Base-by-base conservation (phyloP, 2,113 vertebrate species). In the Cygnus buccinator region DNA sequence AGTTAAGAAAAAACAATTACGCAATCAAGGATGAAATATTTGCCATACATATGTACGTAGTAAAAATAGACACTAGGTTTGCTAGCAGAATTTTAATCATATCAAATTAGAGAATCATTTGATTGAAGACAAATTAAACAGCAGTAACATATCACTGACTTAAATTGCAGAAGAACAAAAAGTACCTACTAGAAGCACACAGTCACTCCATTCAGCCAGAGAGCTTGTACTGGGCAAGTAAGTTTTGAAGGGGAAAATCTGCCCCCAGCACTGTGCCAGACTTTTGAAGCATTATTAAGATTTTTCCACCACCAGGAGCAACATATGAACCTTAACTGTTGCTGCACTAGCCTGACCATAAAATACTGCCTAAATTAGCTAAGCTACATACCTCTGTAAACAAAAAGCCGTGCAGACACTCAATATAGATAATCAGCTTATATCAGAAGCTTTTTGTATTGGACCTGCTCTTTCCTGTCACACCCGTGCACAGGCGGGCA, bases 291-390 rank as follows among this genome's bases (percentile, higher is more conserved):
- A 20, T 13, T 68, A 0, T 31, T 6, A 35, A 54, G 33, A 9
- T 29, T 33, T 77, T 76, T 72, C 73, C 78, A 76, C 33, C 26
- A 22, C 43, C 57, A 73, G 54, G 54, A 91, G 22, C 58, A 80
- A 48, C 0, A 0, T 11, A n/a, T 1, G 3, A 63, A 37, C 25
- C 31, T 16, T 7, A 81, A 26, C 35, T 61, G 48, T 12, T 78
- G 25, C 74, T 75, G 62, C 62, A 43, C 48, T 54, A 11, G 15
- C 26, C 13, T 46, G 14, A 55, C 2, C 3, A 15, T 25, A 33
- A 46, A 65, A 21, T 18, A 82, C 18, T 82, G 70, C 61, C 54
- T 35, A 43, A 25, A 46, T 20, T 44, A 83, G 48, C 52, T 43
- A 26, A n/a, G n/a, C 16, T 33, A 31, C 0, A 1, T n/a, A 74